Percentiles rank a stretch among this genome's conserved stretches.
phyloP scores from a whole-genome alignment of 2,797 vertebrate species.

The Clangula hyemalis region DNA sequence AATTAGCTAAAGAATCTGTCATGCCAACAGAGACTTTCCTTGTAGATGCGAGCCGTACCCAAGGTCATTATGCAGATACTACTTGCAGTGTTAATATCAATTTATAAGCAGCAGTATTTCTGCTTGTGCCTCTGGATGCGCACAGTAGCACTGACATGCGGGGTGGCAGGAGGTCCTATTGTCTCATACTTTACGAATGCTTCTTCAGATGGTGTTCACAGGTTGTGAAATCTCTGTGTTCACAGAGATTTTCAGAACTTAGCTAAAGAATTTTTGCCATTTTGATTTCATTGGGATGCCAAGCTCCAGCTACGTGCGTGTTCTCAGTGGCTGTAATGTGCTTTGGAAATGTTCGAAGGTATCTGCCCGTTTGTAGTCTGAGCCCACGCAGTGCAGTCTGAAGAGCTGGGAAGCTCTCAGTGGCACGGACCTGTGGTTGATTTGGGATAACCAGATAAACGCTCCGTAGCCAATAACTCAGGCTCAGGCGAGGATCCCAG shows the following conservation, averaged over 20 bases:
- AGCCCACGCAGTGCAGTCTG: background rate
- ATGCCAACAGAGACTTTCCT: rapidly evolving
- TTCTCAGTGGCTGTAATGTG: background rate
- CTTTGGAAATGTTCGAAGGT: background rate
- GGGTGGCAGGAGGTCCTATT: background rate
- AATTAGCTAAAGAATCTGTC: background rate
- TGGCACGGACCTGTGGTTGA: background rate
- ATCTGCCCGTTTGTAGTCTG: background rate
- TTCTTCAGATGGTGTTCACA: background rate
- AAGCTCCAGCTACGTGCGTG: background rate
- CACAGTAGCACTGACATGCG: rapidly evolving
- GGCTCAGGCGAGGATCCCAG: too few species aligned
- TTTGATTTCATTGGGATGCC: background rate
- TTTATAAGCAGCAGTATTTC: background rate
- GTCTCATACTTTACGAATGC: background rate
- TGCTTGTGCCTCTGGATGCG: background rate
- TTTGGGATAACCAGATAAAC: background rate
- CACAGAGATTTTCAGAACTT: background rate
- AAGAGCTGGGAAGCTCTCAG: background rate
- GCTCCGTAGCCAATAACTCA: too few species aligned
- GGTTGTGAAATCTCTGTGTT: background rate
- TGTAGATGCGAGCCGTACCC: background rate
- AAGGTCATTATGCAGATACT: background rate
- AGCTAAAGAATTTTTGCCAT: rapidly evolving
- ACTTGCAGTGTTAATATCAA: rapidly evolving